Evolutionary conservation across 1,140 invertebrate genomes (phyloP), one percentile per base, ranked within the genome.

Genomic region (Camponotus vicinus): DNA sequence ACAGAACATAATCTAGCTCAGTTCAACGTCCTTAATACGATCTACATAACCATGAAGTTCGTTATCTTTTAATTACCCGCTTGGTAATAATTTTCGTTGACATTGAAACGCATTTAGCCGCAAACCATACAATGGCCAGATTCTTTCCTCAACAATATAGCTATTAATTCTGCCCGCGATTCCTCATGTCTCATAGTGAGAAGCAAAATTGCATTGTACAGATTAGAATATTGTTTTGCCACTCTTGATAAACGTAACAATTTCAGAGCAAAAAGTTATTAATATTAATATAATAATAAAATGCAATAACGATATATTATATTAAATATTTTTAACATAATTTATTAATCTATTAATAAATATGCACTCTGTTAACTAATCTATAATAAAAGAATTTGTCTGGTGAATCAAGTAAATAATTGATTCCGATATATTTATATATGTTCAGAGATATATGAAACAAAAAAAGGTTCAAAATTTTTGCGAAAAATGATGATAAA

Each of bases 21-120:
- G 73, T 63, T 59, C 86, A 87, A 90, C 79, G 88, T 80, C 77
- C 86, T 90, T 75, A 37, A 77, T 69, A 49, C 70, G 77, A 88
- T 91, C 85, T 91, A 76, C 90, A 89, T 90, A 91, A 88, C 79
- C 69, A 85, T 83, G 71, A 80, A 90, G 89, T 88, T 90, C 89
- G 88, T 91, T 91, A 91, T 76, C 90, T 91, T 91, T 91, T 91
- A 91, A 91, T 91, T 91, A 90, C 64, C 87, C 34, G 64, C 21
- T 64, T 45, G 49, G 77, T 71, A 89, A 91, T 91, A 85, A 91
- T 89, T 91, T 91, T 89, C 90, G 89, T 89, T 91, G 90, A 40
- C 80, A 89, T 86, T 84, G 85, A 91, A 89, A 85, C 78, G 87
- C 87, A 88, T 86, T 85, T 84, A 86, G 18, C 78, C 32, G 45